A percentile compares a stretch with the other conserved stretches of the same genome.
Evolutionary conservation across 2,888 invertebrate genomes (phyloP).

Genomic region (Aphodius sticticus): DNA sequence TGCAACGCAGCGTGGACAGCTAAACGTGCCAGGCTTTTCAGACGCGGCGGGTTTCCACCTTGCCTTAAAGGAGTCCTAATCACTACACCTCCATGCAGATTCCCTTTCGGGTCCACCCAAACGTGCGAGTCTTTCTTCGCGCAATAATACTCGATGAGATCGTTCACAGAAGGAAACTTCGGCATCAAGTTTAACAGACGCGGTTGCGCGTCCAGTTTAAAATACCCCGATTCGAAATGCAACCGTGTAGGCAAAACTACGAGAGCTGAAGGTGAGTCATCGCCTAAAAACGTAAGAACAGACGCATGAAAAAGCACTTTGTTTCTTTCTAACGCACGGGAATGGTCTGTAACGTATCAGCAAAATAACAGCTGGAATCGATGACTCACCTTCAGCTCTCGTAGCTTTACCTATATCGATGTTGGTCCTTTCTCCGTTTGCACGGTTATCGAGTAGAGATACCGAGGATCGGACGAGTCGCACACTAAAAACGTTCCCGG

Average conservation of each 20-base stretch:
- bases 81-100: constrained; percentile 77
- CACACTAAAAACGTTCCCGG: constrained; percentile 83
- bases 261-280: too few relatives aligned
- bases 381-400: too few relatives aligned
- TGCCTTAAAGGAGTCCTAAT: constrained; percentile 71
- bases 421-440: constrained; percentile 84
- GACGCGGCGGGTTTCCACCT: constrained; percentile 65
- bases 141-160: constrained; percentile 77
- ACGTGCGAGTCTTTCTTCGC: constrained; percentile 61
- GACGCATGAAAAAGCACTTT: too few relatives aligned
- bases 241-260: too few relatives aligned
- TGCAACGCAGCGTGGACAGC: constrained; percentile 67
- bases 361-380: too few relatives aligned
- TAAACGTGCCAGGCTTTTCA: constrained; percentile 78
- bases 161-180: constrained; percentile 66
- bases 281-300: too few relatives aligned
- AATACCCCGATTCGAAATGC: constrained; percentile 74
- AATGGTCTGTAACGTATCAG: too few relatives aligned
- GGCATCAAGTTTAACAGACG: constrained; percentile 57
- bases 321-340: too few relatives aligned
- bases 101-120: constrained; percentile 81
- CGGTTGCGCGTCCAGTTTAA: constrained; percentile 78
- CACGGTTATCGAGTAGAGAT: constrained; percentile 81
- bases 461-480: constrained; percentile 81
- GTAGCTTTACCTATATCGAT: too few relatives aligned